Base-by-base conservation (phyloP, 2,797 vertebrate genomes). In the Spatula clypeata region DNA sequence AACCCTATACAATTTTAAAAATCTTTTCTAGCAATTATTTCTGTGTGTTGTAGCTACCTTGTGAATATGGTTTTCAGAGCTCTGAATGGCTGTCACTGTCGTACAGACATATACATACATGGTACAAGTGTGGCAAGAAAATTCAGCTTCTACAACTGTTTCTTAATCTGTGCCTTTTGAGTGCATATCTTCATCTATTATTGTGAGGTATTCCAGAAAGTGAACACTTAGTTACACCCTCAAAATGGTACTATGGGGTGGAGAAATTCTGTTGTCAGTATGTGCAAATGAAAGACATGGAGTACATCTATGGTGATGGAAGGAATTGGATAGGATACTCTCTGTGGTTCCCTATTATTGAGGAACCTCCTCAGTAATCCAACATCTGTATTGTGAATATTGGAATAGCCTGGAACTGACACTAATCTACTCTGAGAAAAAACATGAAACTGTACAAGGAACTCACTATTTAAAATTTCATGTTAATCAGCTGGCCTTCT, bases 1-100 rank as follows among this genome's bases (percentile, higher is more conserved):
- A 91, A 40, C 36, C 71, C 29, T 11, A 10, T 7, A 11, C 4
- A 26, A 6, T 80, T 91, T 67, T 7, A 51, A 49, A 49, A 49
- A 49, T 75, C 45, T 81, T 84, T 73, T 57, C 31, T 49, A 32
- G 47, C 21, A 85, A 76, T 86, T 92, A 57, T 88, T 91, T 91
- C 60, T 72, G 53, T 17, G 11, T 47, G 47, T 74, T 74, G 54
- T 60, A 60, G 14, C 17, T 73, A 8, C 40, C 21, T 88, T 55
- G 47, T 62, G 71, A 84, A 49, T 87, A 32, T 19, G 8, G 10
- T 67, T 34, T 62, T 83, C 1, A 27, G 69, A 73, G 51, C 45
- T 1, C 3, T 85, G 79, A 93, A 45, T 88, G 94, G 32, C 55
- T 91, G 65, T 58, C 31, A 86, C 81, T 80, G 74, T 91, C 4